phyloP scores from a whole-genome alignment of 2,888 invertebrate species.

The Acronicta alni region DNA sequence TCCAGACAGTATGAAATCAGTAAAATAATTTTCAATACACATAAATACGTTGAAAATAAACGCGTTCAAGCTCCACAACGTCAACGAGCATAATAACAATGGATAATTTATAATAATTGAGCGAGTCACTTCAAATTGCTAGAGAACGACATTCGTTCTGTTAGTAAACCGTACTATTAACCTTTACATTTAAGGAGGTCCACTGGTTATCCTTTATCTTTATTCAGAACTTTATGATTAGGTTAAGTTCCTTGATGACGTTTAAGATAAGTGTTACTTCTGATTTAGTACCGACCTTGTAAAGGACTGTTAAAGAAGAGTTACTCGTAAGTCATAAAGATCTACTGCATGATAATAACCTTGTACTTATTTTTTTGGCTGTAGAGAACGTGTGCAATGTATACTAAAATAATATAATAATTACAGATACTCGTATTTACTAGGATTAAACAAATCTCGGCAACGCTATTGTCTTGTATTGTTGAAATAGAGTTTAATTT shows the following conservation, averaged over 20 bases:
- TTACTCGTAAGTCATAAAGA: slow-evolving; percentile 15
- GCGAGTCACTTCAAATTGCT: slow-evolving; percentile 10
- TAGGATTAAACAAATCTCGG: no score
- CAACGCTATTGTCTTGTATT: no score
- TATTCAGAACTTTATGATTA: slow-evolving; percentile 35
- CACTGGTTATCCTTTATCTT: slow-evolving; percentile 38
- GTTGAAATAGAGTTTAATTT: no score
- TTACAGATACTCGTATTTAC: no score
- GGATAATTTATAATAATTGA: slow-evolving; percentile 23
- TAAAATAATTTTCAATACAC: not conserved
- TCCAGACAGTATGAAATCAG: no score
- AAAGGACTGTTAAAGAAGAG: slow-evolving; percentile 20
- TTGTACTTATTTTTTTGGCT: slow-evolving; percentile 9
- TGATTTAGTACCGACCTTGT: slow-evolving; percentile 34
- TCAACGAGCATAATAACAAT: slow-evolving; percentile 11
- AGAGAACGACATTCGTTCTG: slow-evolving; percentile 1
- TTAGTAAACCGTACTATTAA: slow-evolving; percentile 12
- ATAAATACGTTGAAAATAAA: slow-evolving; percentile 2
- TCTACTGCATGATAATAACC: slow-evolving; percentile 18
- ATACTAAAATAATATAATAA: no score
- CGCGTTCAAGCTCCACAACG: not conserved
- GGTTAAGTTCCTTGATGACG: slow-evolving; percentile 37
- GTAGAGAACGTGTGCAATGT: not conserved
- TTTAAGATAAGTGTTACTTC: slow-evolving; percentile 27
- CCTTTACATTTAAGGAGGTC: slow-evolving; percentile 14